Conservation (phyloP, 2,113 vertebrate genomes). For the Ceuthmochares aereus region DNA sequence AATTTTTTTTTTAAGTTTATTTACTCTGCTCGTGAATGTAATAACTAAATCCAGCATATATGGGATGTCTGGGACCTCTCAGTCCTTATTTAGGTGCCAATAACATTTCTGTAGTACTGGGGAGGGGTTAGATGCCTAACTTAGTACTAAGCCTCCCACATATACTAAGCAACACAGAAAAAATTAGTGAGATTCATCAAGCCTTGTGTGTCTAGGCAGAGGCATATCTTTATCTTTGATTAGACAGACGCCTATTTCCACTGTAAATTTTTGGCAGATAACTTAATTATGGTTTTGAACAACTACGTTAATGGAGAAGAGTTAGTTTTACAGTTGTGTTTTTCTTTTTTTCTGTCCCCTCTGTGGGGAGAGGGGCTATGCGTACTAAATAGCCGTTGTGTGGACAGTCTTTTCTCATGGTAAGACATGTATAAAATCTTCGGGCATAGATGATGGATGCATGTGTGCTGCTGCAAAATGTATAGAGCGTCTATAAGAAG, state of each 20-base stretch:
- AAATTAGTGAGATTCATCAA: background rate
- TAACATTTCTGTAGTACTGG: background rate
- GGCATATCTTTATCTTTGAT: background rate
- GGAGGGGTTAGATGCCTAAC: fast-evolving
- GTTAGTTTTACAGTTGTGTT: background rate
- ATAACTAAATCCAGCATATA: background rate
- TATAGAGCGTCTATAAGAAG: background rate
- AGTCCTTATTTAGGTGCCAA: background rate
- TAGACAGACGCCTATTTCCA: background rate
- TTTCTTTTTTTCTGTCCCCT: fast-evolving
- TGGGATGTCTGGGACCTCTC: background rate
- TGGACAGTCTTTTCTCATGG: background rate
- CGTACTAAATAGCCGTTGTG: background rate
- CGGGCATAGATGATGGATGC: no score
- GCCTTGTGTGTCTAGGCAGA: background rate
- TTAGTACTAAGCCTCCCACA: background rate
- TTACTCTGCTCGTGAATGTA: background rate
- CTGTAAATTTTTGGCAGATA: background rate
- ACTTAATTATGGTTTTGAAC: background rate
- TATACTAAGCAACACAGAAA: background rate
- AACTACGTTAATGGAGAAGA: background rate
- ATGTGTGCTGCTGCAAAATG: background rate
- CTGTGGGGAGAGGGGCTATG: fast-evolving
- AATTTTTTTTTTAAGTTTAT: background rate
- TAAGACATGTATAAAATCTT: background rate